Conservation (phyloP, 1,140 invertebrate genomes). For the Hycleus cichorii region DNA sequence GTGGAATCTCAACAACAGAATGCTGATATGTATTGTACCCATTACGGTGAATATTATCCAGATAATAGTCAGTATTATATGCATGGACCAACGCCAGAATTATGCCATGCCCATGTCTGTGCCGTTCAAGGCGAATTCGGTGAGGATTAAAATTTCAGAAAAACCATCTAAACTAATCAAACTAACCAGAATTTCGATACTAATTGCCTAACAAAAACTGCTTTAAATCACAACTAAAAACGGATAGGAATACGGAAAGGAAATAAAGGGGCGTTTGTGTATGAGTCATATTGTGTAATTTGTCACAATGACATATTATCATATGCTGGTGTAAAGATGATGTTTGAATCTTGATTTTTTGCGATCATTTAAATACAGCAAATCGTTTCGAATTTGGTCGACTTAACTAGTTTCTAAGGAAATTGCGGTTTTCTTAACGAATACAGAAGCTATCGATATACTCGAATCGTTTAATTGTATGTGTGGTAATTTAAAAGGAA, state of each 20-base stretch:
- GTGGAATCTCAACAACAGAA: slow-evolving; percentile 33
- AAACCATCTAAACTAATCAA: too few relatives aligned
- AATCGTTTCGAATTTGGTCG: too few relatives aligned
- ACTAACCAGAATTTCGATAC: not conserved
- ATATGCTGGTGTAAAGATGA: too few relatives aligned
- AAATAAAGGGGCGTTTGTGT: too few relatives aligned
- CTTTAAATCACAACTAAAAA: not conserved
- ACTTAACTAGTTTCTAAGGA: too few relatives aligned
- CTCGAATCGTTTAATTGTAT: too few relatives aligned
- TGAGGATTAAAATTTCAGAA: slow-evolving; percentile 17
- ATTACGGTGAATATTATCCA: slow-evolving; percentile 38
- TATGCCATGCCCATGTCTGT: slow-evolving; percentile 34
- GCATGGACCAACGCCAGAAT: slow-evolving; percentile 25
- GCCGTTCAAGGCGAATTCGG: slow-evolving; percentile 37
- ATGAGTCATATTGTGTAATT: not conserved
- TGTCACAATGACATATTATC: not conserved
- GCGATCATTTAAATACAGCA: too few relatives aligned
- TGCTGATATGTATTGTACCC: slow-evolving; percentile 37
- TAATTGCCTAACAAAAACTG: not conserved
- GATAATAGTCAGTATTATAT: slow-evolving; percentile 31
- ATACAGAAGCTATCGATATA: too few relatives aligned
- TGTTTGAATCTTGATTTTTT: too few relatives aligned
- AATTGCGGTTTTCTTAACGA: too few relatives aligned
- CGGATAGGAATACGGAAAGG: not conserved
- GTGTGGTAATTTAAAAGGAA: too few relatives aligned